A percentile compares a stretch with the other conserved stretches of the same genome.
phyloP scores from a whole-genome alignment of 1,140 invertebrate species.

The Drosophila arizonae region DNA sequence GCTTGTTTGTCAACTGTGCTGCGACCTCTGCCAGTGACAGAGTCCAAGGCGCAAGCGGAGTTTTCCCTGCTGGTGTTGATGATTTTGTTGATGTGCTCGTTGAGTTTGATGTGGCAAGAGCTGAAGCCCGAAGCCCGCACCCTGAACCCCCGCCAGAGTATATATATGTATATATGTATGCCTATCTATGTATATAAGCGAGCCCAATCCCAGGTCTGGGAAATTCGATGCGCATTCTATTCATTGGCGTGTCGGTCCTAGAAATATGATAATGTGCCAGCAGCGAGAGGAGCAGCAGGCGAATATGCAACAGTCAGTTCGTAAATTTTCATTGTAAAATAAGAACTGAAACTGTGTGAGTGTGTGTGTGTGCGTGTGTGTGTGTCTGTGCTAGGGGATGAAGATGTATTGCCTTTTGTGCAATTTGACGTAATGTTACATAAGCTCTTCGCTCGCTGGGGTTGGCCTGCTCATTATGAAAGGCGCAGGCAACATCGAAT shows the following conservation, averaged over 20 bases:
- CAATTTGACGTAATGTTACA: conserved; percentile 81
- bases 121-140: neutral
- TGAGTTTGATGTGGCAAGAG: conserved; percentile 57
- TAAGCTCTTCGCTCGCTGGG: conserved; percentile 54
- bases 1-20: conserved; percentile 80
- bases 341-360: conserved; percentile 35
- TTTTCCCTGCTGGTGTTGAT: conserved; percentile 69
- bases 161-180: neutral
- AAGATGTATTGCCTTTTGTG: conserved; percentile 80
- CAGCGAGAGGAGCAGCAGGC: conserved; percentile 20
- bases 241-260: conserved; percentile 70
- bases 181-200: neutral
- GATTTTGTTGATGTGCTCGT: conserved; percentile 76
- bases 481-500: conserved; percentile 55
- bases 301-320: conserved; percentile 78
- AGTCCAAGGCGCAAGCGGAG: conserved; percentile 15
- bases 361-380: conserved; percentile 5
- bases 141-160: neutral
- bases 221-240: conserved; percentile 80
- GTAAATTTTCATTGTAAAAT: conserved; percentile 79
- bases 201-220: conserved; percentile 45
- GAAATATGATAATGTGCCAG: conserved; percentile 76
- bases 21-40: conserved; percentile 52
- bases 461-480: conserved; percentile 58
- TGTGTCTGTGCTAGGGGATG: conserved; percentile 58